Percentiles rank a stretch among this genome's conserved stretches.
phyloP scores from a whole-genome alignment of 1,140 invertebrate species.

The Theocolax elegans region DNA sequence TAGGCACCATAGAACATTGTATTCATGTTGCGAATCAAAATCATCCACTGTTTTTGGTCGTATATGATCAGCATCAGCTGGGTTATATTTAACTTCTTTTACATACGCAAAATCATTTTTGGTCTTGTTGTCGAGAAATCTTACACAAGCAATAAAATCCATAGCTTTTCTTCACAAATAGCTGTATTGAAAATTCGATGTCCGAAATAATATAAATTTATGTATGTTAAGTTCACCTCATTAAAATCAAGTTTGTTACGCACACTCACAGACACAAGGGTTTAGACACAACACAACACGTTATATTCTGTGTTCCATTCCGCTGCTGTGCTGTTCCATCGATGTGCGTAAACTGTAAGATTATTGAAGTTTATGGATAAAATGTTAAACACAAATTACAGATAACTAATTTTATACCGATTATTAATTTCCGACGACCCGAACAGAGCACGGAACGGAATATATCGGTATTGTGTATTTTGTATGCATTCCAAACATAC shows the following conservation, averaged over 20 bases:
- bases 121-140: neutral
- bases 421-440: too few species aligned
- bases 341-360: too few species aligned
- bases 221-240: too few species aligned
- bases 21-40: neutral
- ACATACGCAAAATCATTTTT: neutral
- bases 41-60: neutral
- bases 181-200: too few species aligned
- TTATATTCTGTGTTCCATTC: neutral
- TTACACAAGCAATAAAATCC: neutral
- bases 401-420: too few species aligned
- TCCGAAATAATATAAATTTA: too few species aligned
- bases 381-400: too few species aligned
- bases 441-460: too few species aligned
- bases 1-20: neutral
- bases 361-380: too few species aligned
- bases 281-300: neutral
- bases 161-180: neutral
- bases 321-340: too few species aligned
- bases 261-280: neutral
- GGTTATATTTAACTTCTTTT: neutral
- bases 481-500: too few species aligned
- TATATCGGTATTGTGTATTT: too few species aligned
- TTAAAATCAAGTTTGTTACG: neutral
- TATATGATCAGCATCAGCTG: neutral